Conservation (phyloP, 2,888 invertebrate species). For the Drosophila bunnanda region DNA sequence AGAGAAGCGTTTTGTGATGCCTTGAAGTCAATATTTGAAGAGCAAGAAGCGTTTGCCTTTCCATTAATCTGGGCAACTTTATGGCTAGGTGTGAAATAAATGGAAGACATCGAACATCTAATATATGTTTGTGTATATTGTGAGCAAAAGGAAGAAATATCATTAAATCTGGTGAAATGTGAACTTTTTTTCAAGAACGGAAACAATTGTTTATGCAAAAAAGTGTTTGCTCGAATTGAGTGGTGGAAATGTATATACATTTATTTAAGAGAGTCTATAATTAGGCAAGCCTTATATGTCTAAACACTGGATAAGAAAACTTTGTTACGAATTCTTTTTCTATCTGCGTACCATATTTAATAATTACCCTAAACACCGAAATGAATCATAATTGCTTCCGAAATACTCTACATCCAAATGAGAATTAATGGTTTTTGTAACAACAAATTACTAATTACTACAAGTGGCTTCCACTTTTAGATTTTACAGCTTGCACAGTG, state of each 20-base stretch:
- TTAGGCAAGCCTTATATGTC: slow-evolving; percentile 1
- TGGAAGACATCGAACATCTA: slow-evolving; percentile 47
- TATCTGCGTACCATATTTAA: background rate
- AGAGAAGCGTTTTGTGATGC: slow-evolving; percentile 55
- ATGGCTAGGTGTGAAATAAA: slow-evolving; percentile 75
- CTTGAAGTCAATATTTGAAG: slow-evolving; percentile 67
- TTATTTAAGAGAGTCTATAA: slow-evolving; percentile 28
- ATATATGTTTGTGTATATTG: slow-evolving; percentile 28
- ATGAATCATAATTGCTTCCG: background rate
- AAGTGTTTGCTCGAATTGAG: slow-evolving; percentile 43
- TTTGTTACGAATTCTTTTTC: background rate
- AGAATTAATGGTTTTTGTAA: background rate
- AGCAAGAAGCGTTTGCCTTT: slow-evolving; percentile 37
- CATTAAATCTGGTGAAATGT: slow-evolving; percentile 49
- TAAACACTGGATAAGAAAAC: no score
- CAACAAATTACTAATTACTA: slow-evolving; percentile 36
- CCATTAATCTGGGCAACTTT: slow-evolving; percentile 68
- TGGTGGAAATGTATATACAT: slow-evolving; percentile 40
- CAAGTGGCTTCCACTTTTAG: slow-evolving; percentile 54
- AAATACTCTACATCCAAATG: background rate
- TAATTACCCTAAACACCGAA: background rate
- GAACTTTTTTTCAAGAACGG: slow-evolving; percentile 49
- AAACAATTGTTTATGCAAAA: slow-evolving; percentile 69
- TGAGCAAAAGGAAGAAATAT: slow-evolving; percentile 47
- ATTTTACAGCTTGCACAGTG: slow-evolving; percentile 56